These are phyloP conservation scores for Pseudorectes ferrugineus DNA, from an alignment of 2,113 vertebrate species.

Conservation along the genomic window DNA sequence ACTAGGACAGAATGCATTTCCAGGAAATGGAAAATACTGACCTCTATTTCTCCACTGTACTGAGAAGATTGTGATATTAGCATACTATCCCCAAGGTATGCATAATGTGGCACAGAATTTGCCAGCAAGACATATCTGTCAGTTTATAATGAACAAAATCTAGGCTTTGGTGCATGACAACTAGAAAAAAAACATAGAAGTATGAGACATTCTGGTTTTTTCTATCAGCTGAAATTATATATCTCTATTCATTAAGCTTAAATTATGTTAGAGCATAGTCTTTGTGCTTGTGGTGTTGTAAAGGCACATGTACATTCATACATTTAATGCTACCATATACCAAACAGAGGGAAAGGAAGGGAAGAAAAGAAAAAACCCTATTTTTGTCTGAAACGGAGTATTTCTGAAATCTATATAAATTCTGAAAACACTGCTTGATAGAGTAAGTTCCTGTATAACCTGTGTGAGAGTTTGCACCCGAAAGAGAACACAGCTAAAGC, in stretches of 20 bases:
- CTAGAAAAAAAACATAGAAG: background rate
- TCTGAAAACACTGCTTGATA: background rate
- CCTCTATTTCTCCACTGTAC: slow-evolving; percentile 23
- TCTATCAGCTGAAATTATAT: background rate
- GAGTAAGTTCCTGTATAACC: background rate
- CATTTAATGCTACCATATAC: background rate
- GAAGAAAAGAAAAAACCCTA: background rate
- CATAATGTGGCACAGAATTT: slow-evolving; percentile 2
- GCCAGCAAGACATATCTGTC: background rate
- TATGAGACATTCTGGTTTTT: background rate
- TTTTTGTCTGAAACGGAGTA: background rate
- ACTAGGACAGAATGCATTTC: slow-evolving; percentile 47
- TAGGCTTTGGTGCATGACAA: background rate
- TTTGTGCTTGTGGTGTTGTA: background rate
- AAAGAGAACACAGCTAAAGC: background rate
- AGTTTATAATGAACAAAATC: background rate
- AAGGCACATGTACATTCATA: background rate
- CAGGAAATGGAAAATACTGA: slow-evolving; percentile 65
- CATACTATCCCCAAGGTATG: background rate
- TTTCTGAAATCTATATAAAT: background rate
- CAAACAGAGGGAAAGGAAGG: background rate
- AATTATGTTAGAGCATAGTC: background rate
- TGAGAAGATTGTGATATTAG: slow-evolving; percentile 15
- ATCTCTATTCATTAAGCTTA: background rate
- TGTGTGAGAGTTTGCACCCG: background rate